phyloP scores from a whole-genome alignment of 2,797 vertebrate species.

The Eulemur albifrons region DNA sequence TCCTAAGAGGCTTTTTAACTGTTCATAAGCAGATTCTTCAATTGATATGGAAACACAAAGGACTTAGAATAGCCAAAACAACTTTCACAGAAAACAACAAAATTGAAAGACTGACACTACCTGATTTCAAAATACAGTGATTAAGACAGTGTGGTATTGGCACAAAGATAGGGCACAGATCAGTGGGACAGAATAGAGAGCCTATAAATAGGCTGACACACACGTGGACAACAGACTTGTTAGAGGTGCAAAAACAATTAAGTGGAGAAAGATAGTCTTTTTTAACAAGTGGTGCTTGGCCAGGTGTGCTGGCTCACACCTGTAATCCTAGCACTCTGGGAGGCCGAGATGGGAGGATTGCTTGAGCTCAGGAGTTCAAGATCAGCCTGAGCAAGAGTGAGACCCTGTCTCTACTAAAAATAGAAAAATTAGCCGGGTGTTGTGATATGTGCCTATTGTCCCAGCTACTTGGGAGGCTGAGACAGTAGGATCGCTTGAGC shows the following conservation, averaged over 20 bases:
- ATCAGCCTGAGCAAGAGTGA: too few relatives aligned
- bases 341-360: too few relatives aligned
- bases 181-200: not conserved
- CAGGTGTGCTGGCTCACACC: too few relatives aligned
- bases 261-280: too few relatives aligned
- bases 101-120: not conserved
- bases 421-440: too few relatives aligned
- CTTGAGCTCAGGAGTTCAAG: too few relatives aligned
- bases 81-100: not conserved
- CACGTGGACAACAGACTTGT: rapidly evolving
- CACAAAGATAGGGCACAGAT: not conserved
- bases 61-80: not conserved
- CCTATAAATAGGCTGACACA: too few relatives aligned
- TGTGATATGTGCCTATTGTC: too few relatives aligned
- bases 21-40: not conserved
- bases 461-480: too few relatives aligned
- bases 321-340: too few relatives aligned
- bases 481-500: too few relatives aligned
- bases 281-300: not conserved
- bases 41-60: not conserved
- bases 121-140: not conserved
- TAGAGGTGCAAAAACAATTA: not conserved
- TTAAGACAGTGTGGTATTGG: not conserved
- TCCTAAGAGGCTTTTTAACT: not conserved
- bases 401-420: too few relatives aligned